Evolutionary conservation across 2,888 invertebrate genomes (phyloP).

Genomic region (Thereva unica): DNA sequence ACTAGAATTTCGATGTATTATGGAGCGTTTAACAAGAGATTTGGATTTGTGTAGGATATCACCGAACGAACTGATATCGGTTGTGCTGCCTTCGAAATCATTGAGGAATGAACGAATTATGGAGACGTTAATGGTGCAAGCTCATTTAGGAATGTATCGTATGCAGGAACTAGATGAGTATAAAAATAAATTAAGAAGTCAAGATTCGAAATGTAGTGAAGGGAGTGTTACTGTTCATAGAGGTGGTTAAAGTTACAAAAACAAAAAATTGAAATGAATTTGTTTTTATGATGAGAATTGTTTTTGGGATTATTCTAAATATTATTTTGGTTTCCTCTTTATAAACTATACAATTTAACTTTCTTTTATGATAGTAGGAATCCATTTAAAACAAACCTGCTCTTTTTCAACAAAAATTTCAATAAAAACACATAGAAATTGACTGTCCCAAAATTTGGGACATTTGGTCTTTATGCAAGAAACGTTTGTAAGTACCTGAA

Average conservation of each 20-base stretch:
- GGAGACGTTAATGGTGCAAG: slow-evolving; percentile 91
- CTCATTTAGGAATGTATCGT: slow-evolving; percentile 89
- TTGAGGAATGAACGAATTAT: slow-evolving; percentile 90
- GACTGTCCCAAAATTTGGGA: too few species aligned
- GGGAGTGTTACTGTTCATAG: slow-evolving; percentile 62
- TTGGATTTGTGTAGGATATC: slow-evolving; percentile 88
- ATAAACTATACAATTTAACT: too few species aligned
- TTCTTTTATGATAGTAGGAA: too few species aligned
- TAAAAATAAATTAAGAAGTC: slow-evolving; percentile 82
- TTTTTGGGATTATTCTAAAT: too few species aligned
- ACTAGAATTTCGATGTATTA: slow-evolving; percentile 88
- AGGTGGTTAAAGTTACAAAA: slow-evolving; percentile 47
- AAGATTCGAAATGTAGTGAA: slow-evolving; percentile 84
- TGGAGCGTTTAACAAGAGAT: slow-evolving; percentile 88
- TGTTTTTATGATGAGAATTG: neutral
- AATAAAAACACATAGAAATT: too few species aligned
- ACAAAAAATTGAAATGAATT: too few species aligned
- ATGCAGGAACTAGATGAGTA: slow-evolving; percentile 89
- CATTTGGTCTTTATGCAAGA: too few species aligned
- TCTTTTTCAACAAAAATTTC: too few species aligned
- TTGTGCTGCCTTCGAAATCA: slow-evolving; percentile 89
- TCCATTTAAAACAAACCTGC: too few species aligned
- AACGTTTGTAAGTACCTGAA: too few species aligned
- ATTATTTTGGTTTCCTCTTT: too few species aligned
- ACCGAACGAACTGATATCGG: slow-evolving; percentile 90